Percentiles rank a stretch among this genome's conserved stretches.
Conservation (phyloP, 2,888 invertebrate genomes). For the Cotesia congregata region DNA sequence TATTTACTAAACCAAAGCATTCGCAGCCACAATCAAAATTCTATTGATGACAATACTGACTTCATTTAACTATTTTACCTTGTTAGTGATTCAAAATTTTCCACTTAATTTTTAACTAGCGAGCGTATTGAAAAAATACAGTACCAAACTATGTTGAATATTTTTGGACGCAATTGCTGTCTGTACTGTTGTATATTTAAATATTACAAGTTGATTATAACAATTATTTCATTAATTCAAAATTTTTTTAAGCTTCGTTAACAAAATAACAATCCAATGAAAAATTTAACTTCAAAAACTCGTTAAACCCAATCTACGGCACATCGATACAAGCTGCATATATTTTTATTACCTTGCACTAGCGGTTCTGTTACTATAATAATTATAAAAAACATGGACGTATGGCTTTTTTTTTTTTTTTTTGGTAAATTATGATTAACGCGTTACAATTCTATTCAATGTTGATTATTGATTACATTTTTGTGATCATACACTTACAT, state of each 20-base stretch:
- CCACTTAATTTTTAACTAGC: conserved; percentile 38
- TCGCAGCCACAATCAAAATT: no score
- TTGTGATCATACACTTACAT: background rate
- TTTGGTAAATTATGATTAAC: conserved; percentile 54
- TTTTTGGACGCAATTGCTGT: conserved; percentile 38
- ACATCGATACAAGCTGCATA: conserved; percentile 23
- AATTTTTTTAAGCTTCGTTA: background rate
- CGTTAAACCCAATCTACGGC: conserved; percentile 6
- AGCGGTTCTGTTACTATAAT: conserved; percentile 36
- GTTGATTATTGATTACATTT: conserved; percentile 33
- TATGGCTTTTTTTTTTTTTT: conserved; percentile 46
- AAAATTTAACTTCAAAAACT: conserved; percentile 3
- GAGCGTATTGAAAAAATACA: conserved; percentile 43
- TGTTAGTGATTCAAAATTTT: background rate
- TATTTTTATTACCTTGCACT: conserved; percentile 32
- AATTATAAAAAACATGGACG: conserved; percentile 60
- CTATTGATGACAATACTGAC: no score
- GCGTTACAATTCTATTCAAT: conserved; percentile 50
- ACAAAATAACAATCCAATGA: background rate
- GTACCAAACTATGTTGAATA: conserved; percentile 30
- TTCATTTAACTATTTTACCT: no score
- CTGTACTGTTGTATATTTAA: conserved; percentile 22
- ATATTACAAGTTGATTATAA: conserved; percentile 24
- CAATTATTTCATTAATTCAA: conserved; percentile 35
- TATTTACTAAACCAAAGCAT: no score